A percentile compares a stretch with the other conserved stretches of the same genome.
Evolutionary conservation across 1,140 invertebrate genomes (phyloP).

Genomic region (Achroia grisella): DNA sequence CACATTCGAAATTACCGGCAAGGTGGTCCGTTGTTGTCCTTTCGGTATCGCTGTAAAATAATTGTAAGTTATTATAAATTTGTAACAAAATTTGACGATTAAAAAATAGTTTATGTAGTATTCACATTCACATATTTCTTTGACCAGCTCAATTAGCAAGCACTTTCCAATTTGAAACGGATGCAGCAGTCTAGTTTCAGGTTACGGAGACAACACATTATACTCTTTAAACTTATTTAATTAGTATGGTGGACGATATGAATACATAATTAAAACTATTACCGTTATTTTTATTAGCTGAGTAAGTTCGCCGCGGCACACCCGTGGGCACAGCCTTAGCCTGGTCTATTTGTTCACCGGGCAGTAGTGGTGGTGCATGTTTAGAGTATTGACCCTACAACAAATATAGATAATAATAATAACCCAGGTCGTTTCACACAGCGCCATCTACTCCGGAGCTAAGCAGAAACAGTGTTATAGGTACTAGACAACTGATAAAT

Average conservation of each 20-base stretch:
- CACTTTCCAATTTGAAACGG: too few species aligned
- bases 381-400: conserved; percentile 77
- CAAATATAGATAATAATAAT: neutral
- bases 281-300: conserved; percentile 44
- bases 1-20: conserved; percentile 85
- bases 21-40: conserved; percentile 25
- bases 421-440: neutral
- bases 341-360: conserved; percentile 60
- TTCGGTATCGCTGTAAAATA: conserved; percentile 32
- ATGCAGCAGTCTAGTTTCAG: too few species aligned
- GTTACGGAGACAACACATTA: too few species aligned
- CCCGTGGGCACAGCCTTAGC: conserved; percentile 75
- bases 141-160: too few species aligned
- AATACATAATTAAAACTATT: conserved; percentile 1
- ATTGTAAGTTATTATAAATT: neutral
- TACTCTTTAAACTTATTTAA: conserved; percentile 2
- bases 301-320: conserved; percentile 59
- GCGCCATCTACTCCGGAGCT: too few species aligned
- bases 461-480: too few species aligned
- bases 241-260: neutral
- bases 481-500: too few species aligned
- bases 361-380: conserved; percentile 58
- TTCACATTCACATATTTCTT: too few species aligned
- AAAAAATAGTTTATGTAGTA: too few species aligned
- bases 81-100: too few species aligned